phyloP scores from a whole-genome alignment of 2,797 vertebrate species.

The Pseudopleuronectes americanus region DNA sequence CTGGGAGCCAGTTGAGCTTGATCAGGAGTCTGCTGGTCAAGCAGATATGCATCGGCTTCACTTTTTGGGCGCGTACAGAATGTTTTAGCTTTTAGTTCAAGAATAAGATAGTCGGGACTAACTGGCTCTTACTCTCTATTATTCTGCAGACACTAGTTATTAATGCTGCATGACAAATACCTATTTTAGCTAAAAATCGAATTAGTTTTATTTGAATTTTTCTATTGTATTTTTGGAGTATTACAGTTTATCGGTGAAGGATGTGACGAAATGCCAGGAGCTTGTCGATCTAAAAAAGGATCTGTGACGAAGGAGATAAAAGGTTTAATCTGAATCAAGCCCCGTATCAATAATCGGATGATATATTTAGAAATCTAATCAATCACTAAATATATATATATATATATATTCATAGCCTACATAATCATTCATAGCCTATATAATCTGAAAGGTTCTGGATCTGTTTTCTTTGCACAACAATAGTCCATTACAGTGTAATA shows the following conservation, averaged over 20 bases:
- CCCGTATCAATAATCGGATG: background rate
- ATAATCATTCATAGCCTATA: background rate
- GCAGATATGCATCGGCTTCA: no score
- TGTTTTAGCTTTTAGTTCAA: background rate
- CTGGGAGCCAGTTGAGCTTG: no score
- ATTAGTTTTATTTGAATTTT: conserved; percentile 1
- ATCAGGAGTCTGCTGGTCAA: no score
- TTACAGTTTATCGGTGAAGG: no score
- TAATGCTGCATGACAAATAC: conserved; percentile 5
- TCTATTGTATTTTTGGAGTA: conserved; percentile 18
- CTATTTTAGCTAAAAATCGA: conserved; percentile 15
- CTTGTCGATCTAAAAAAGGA: no score
- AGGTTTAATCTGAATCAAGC: conserved; percentile 10
- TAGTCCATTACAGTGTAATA: conserved; percentile 52
- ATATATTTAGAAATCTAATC: conserved; percentile 2
- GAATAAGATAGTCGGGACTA: background rate
- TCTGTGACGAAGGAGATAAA: no score
- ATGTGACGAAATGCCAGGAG: no score
- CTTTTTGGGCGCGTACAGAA: no score
- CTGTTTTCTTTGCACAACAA: conserved; percentile 32
- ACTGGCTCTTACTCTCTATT: background rate
- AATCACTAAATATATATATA: conserved; percentile 1
- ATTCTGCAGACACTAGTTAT: background rate
- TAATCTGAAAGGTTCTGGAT: conserved; percentile 14
- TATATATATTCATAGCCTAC: no score